phyloP scores from a whole-genome alignment of 2,888 invertebrate genomes.

The Hylaea fasciaria region DNA sequence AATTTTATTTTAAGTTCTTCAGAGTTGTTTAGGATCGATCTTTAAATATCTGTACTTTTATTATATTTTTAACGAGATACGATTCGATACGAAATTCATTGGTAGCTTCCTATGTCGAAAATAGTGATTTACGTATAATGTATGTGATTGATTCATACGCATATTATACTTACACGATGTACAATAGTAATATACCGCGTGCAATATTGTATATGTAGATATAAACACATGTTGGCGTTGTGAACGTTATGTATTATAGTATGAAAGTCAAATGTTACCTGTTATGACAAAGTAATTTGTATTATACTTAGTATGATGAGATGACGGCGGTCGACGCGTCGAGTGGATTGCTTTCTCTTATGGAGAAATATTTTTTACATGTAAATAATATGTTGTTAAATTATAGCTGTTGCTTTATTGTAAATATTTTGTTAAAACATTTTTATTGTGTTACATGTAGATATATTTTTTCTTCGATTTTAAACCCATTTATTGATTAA shows the following conservation, averaged over 20 bases:
- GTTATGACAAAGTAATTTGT: constrained; percentile 84
- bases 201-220: constrained; percentile 82
- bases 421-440: constrained; percentile 78
- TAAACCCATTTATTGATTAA: constrained; percentile 64
- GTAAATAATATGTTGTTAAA: constrained; percentile 82
- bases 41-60: constrained; percentile 58
- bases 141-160: constrained; percentile 65
- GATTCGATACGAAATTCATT: constrained; percentile 68
- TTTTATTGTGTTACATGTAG: constrained; percentile 73
- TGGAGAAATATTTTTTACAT: constrained; percentile 65
- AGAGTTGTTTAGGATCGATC: constrained; percentile 59
- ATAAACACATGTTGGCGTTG: constrained; percentile 80
- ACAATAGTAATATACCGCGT: constrained; percentile 79
- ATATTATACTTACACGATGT: constrained; percentile 69
- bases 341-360: constrained; percentile 63
- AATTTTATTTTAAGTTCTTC: constrained; percentile 62
- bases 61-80: constrained; percentile 64
- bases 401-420: constrained; percentile 82
- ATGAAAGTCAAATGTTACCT: constrained; percentile 85
- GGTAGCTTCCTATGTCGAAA: constrained; percentile 75
- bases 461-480: constrained; percentile 61
- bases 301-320: constrained; percentile 70
- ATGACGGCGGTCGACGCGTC: constrained; percentile 58
- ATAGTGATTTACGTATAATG: constrained; percentile 63
- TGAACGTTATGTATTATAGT: constrained; percentile 84